Base-by-base conservation (phyloP, 2,888 invertebrate genomes). In the Idaea biselata region DNA sequence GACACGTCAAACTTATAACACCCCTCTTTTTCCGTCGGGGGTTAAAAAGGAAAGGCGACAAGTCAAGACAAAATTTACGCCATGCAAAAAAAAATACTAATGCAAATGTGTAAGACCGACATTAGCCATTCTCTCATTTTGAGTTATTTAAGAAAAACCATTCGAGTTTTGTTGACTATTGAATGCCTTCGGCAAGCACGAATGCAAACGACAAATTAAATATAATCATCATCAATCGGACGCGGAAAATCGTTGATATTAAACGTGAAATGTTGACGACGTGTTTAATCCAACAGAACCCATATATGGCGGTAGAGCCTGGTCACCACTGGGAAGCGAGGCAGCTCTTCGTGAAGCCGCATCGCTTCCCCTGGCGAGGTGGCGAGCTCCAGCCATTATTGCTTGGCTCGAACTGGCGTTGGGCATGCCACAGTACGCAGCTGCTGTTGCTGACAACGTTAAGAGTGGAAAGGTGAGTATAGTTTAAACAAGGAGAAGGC, bases 371-470 rank as follows among this genome's bases (percentile, higher is more conserved):
- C 96, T 98, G 91, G 96, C 97, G 66, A 93, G 97, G 78, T 99
- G 98, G 98, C 94, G 97, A 64, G 97, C 98, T 16, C 96, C 97
- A 0, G 98, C 98, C 66, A 98, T 99, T 62, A 94, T 98, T 55
- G 98, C 98, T 1, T 99, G 98, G 98, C 92, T 99, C 60, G 98
- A 98, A 86, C 95, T 98, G 33, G 97, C 97, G 0, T 94, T 99
- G 6, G 98, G 97, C 61, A 98, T 99, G 98, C 97, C 98, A 0
- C 97, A 97, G 79, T 98, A 98, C 76, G 97, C 97, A 2, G 95
- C 96, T 18, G 94, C 96, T 58, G 97, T 98, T 78, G 97, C 97
- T 18, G 97, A 98, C 82, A 98, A 98, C 85, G 96, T 99, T 69
- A 98, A 98, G 86, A 98, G 98, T 83, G 98, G 98, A 76, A 98